phyloP scores from a whole-genome alignment of 2,888 invertebrate genomes.

The Microplitis manilae region DNA sequence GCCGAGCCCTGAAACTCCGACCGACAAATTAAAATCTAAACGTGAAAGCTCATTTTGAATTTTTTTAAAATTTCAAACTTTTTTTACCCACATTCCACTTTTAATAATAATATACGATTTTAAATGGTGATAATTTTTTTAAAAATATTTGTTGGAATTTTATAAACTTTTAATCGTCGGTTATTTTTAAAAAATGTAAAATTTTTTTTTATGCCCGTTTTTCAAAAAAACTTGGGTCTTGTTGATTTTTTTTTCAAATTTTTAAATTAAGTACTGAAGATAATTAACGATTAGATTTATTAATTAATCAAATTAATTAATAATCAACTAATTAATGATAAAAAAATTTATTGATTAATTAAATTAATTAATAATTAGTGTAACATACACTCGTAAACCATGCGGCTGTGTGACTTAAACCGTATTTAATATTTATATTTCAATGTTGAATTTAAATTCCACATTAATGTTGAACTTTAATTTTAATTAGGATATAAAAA shows the following conservation, averaged over 20 bases:
- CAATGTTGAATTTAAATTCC: background rate
- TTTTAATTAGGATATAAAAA: too few relatives aligned
- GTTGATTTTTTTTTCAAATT: background rate
- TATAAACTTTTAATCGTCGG: background rate
- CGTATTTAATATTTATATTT: slow-evolving; percentile 35
- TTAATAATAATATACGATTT: background rate
- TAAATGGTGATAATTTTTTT: background rate
- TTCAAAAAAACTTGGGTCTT: background rate
- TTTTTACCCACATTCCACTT: background rate
- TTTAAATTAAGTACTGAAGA: background rate
- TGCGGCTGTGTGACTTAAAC: slow-evolving; percentile 66
- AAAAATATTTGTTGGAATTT: background rate
- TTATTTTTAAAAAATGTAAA: background rate
- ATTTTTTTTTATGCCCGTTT: background rate
- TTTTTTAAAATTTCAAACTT: slow-evolving; percentile 3
- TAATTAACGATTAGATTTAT: background rate
- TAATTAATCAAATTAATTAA: background rate
- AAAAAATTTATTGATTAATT: too few relatives aligned
- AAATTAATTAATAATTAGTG: slow-evolving; percentile 30
- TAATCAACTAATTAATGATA: slow-evolving; percentile 12
- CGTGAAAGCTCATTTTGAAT: slow-evolving; percentile 65
- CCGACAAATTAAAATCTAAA: slow-evolving; percentile 59
- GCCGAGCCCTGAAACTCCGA: slow-evolving; percentile 72
- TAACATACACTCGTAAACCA: slow-evolving; percentile 53
- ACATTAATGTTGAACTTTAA: too few relatives aligned